Evolutionary conservation across 1,140 invertebrate species (phyloP).

Genomic region (Drosophila sturtevanti): DNA sequence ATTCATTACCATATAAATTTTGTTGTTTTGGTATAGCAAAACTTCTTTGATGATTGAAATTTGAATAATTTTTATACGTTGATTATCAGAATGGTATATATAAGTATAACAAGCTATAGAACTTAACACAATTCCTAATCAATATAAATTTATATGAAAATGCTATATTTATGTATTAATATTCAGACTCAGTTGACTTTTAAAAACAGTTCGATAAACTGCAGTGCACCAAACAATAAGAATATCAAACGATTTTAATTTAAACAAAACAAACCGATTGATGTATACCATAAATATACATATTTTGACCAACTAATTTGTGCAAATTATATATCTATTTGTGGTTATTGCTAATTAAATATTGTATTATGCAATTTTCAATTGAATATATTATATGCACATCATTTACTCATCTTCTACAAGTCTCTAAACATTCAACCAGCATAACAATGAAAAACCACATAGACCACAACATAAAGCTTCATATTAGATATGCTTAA

Average conservation of each 20-base stretch:
- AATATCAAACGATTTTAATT: background rate
- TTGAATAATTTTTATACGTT: too few relatives aligned
- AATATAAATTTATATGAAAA: background rate
- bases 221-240: background rate
- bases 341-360: background rate
- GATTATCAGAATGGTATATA: too few relatives aligned
- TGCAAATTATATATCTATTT: background rate
- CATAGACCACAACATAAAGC: constrained; percentile 15
- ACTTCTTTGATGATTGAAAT: too few relatives aligned
- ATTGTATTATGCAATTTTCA: background rate
- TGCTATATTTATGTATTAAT: background rate
- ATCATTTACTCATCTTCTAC: background rate
- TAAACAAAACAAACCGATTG: background rate
- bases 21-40: too few relatives aligned
- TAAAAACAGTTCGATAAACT: background rate
- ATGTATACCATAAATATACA: background rate
- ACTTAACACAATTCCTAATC: too few relatives aligned
- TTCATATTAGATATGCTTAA: constrained; percentile 39
- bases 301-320: constrained; percentile 3
- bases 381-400: background rate
- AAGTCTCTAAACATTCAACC: background rate
- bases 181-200: background rate
- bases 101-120: too few relatives aligned
- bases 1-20: too few relatives aligned
- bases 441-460: constrained; percentile 6